Conservation (phyloP, 1,140 invertebrate species). For the Calephelis virginiensis region DNA sequence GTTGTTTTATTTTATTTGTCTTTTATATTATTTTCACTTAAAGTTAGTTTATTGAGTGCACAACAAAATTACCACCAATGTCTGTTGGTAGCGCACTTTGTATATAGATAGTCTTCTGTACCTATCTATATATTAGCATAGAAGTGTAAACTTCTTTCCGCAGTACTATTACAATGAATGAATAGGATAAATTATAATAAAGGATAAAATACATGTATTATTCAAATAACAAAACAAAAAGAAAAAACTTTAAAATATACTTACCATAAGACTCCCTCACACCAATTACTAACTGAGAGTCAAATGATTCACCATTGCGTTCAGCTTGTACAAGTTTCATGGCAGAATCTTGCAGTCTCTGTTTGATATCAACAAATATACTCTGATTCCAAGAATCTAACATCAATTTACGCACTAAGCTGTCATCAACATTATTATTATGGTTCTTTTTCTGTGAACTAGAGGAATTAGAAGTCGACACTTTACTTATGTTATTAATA, state of each 20-base stretch:
- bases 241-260: slow-evolving; percentile 29
- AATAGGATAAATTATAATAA: too few relatives aligned
- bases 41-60: too few relatives aligned
- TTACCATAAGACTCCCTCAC: slow-evolving; percentile 96
- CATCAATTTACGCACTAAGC: slow-evolving; percentile 96
- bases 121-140: too few relatives aligned
- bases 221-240: slow-evolving; percentile 23
- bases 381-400: slow-evolving; percentile 98
- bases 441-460: slow-evolving; percentile 84
- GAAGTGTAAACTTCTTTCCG: too few relatives aligned
- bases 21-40: too few relatives aligned
- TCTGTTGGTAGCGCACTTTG: too few relatives aligned
- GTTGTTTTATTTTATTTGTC: too few relatives aligned
- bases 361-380: slow-evolving; percentile 97
- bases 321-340: slow-evolving; percentile 98
- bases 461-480: slow-evolving; percentile 60
- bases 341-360: slow-evolving; percentile 95
- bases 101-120: too few relatives aligned
- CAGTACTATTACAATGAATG: too few relatives aligned
- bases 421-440: slow-evolving; percentile 90
- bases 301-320: slow-evolving; percentile 97
- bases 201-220: too few relatives aligned
- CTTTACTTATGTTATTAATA: slow-evolving; percentile 78
- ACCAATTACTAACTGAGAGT: slow-evolving; percentile 97
- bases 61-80: too few relatives aligned